A percentile compares a stretch with the other conserved stretches of the same genome.
phyloP scores from a whole-genome alignment of 1,140 invertebrate genomes.

The Ips nitidus region DNA sequence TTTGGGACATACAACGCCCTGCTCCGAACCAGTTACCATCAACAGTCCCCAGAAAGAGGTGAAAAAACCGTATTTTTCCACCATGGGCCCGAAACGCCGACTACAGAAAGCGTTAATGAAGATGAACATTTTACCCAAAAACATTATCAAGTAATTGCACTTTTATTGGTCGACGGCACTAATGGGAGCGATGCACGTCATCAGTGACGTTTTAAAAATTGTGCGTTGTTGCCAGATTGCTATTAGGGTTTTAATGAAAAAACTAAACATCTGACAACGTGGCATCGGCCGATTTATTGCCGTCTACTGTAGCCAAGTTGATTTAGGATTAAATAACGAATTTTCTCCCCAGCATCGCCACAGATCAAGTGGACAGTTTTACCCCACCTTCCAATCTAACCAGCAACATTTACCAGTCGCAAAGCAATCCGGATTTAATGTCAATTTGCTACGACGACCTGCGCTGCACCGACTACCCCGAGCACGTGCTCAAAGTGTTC shows the following conservation, averaged over 20 bases:
- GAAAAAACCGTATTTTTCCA: constrained; percentile 77
- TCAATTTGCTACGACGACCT: constrained; percentile 77
- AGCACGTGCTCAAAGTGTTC: constrained; percentile 97
- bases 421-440: constrained; percentile 89
- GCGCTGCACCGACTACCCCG: constrained; percentile 82
- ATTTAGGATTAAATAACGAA: background rate
- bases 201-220: too few species aligned
- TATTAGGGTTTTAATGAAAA: too few species aligned
- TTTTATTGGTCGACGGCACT: background rate
- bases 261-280: too few species aligned
- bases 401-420: constrained; percentile 72
- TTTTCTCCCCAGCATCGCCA: constrained; percentile 40
- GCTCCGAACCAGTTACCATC: constrained; percentile 50
- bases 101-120: constrained; percentile 88
- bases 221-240: too few species aligned
- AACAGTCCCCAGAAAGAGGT: constrained; percentile 51
- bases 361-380: constrained; percentile 51
- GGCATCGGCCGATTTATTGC: too few species aligned
- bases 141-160: constrained; percentile 67
- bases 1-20: constrained; percentile 45
- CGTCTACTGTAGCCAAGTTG: too few species aligned
- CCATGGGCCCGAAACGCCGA: constrained; percentile 78
- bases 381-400: constrained; percentile 46
- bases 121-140: constrained; percentile 89
- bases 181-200: too few species aligned